Evolutionary conservation across 2,888 invertebrate species (phyloP).

Genomic region (Diploptera punctata): DNA sequence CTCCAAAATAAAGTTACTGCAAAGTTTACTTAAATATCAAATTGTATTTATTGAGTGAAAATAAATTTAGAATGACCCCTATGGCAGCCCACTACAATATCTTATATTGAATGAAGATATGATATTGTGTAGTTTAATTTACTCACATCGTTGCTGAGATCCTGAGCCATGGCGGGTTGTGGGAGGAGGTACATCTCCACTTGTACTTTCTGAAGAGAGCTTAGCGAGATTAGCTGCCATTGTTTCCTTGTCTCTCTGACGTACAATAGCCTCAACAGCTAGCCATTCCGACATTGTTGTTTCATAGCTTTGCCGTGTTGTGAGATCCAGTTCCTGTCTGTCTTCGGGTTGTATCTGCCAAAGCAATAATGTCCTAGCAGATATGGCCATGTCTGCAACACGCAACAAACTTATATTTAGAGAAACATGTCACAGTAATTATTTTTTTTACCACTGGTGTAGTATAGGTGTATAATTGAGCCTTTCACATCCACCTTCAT

Average conservation of each 20-base stretch:
- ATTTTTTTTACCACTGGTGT: no score
- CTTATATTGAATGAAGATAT: no score
- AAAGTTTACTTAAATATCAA: no score
- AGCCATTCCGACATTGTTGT: conserved; percentile 95
- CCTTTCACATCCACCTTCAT: no score
- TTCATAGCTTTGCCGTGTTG: conserved; percentile 80
- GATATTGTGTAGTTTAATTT: no score
- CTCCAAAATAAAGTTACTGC: no score
- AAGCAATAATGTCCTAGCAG: conserved; percentile 86
- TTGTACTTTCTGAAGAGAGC: conserved; percentile 77
- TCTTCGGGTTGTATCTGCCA: conserved; percentile 73
- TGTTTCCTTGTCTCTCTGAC: conserved; percentile 80
- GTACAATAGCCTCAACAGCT: conserved; percentile 91
- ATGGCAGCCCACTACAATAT: no score
- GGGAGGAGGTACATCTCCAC: conserved; percentile 55
- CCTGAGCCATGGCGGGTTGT: conserved; percentile 53
- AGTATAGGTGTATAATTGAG: no score
- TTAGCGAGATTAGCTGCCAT: conserved; percentile 87
- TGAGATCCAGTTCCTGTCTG: conserved; percentile 67
- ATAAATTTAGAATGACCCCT: no score
- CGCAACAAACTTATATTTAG: no score
- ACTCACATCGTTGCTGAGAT: conserved; percentile 61
- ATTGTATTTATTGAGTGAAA: no score
- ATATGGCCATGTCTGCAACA: conserved; percentile 82
- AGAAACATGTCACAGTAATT: no score